phyloP scores from a whole-genome alignment of 2,888 invertebrate species.

The Leptinotarsa tumamoca region DNA sequence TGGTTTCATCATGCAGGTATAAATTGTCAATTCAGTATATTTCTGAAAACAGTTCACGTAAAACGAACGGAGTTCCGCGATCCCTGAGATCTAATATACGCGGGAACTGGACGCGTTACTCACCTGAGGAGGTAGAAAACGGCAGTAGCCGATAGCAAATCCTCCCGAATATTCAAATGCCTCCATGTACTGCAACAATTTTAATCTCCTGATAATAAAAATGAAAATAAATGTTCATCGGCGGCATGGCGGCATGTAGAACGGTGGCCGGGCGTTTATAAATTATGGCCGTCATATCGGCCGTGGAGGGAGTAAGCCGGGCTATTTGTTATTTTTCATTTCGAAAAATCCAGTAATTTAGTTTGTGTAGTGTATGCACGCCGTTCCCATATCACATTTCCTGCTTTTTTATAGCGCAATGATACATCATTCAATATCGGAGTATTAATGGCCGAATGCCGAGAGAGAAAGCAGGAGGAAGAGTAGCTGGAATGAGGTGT shows the following conservation, averaged over 20 bases:
- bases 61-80: too few relatives aligned
- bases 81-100: neutral
- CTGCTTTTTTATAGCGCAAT: slow-evolving; percentile 69
- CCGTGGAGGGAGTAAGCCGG: slow-evolving; percentile 66
- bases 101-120: slow-evolving; percentile 37
- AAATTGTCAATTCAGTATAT: too few relatives aligned
- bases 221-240: slow-evolving; percentile 68
- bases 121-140: slow-evolving; percentile 56
- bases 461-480: slow-evolving; percentile 37
- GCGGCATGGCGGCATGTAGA: slow-evolving; percentile 59
- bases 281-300: slow-evolving; percentile 66
- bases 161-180: slow-evolving; percentile 63
- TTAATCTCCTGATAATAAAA: slow-evolving; percentile 68
- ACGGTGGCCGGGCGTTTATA: slow-evolving; percentile 60
- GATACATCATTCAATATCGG: slow-evolving; percentile 69
- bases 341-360: slow-evolving; percentile 69
- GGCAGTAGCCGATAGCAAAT: slow-evolving; percentile 55
- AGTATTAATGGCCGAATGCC: slow-evolving; percentile 50
- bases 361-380: slow-evolving; percentile 66
- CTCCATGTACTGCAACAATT: slow-evolving; percentile 67
- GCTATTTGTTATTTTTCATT: slow-evolving; percentile 69
- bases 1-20: too few relatives aligned
- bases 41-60: too few relatives aligned
- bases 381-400: slow-evolving; percentile 68
- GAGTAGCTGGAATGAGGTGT: slow-evolving; percentile 50